Evolutionary conservation across 2,797 vertebrate species (phyloP).

Genomic region (Pangasius larnaudii): DNA sequence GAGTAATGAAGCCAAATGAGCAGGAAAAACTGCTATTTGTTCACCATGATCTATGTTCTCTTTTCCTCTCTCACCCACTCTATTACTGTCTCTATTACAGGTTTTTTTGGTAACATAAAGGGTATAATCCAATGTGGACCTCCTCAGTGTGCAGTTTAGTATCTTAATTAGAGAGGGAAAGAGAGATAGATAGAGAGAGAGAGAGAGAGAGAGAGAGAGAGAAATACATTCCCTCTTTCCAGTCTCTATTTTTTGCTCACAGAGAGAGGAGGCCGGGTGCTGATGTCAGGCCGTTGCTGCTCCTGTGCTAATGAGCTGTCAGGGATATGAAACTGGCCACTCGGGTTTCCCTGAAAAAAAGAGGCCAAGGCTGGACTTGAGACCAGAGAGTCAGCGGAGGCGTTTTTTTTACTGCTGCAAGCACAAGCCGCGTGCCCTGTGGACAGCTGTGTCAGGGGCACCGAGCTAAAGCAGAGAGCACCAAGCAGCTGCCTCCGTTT

Average conservation of each 20-base stretch:
- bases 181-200: constrained; percentile 63
- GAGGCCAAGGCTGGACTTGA: constrained; percentile 69
- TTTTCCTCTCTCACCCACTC: constrained; percentile 21
- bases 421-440: constrained; percentile 52
- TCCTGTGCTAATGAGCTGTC: constrained; percentile 84
- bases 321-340: constrained; percentile 77
- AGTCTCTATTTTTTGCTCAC: constrained; percentile 56
- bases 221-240: constrained; percentile 30
- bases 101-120: constrained; percentile 41
- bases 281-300: constrained; percentile 76
- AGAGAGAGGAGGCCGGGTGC: constrained; percentile 63
- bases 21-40: constrained; percentile 44
- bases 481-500: background rate
- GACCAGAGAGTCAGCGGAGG: constrained; percentile 59
- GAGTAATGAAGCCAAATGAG: constrained; percentile 45
- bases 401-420: constrained; percentile 58
- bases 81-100: constrained; percentile 21
- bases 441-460: constrained; percentile 68
- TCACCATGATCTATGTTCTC: constrained; percentile 25
- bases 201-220: constrained; percentile 35
- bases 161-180: constrained; percentile 71
- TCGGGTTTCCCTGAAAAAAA: constrained; percentile 57
- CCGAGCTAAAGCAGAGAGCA: constrained; percentile 16
- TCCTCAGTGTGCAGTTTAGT: constrained; percentile 61
- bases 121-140: constrained; percentile 54